Evolutionary conservation across 2,888 invertebrate genomes (phyloP).

Genomic region (Meloe dianella): DNA sequence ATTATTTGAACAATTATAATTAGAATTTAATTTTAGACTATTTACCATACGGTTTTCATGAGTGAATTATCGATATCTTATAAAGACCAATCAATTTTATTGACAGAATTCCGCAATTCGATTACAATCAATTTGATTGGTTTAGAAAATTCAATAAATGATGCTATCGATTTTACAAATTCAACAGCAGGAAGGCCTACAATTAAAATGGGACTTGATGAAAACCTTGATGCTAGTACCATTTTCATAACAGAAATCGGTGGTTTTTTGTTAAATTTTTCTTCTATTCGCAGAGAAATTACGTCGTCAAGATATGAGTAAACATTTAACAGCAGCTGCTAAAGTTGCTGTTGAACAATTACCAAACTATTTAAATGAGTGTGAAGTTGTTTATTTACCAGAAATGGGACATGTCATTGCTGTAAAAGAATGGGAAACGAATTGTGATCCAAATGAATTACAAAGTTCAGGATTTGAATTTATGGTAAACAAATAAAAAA

Average conservation of each 20-base stretch:
- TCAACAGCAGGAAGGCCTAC: conserved; percentile 69
- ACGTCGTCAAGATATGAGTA: conserved; percentile 72
- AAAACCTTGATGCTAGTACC: conserved; percentile 73
- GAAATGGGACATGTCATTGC: conserved; percentile 81
- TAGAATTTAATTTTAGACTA: conserved; percentile 63
- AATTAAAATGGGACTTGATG: conserved; percentile 77
- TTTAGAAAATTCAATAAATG: conserved; percentile 73
- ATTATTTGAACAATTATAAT: conserved; percentile 17
- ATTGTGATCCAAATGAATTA: conserved; percentile 64
- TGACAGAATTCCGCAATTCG: conserved; percentile 61
- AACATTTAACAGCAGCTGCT: conserved; percentile 75
- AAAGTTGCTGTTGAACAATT: conserved; percentile 71
- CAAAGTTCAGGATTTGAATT: conserved; percentile 73
- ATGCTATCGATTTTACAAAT: conserved; percentile 74
- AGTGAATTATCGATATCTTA: conserved; percentile 69
- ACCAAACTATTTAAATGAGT: conserved; percentile 70
- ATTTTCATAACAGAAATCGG: conserved; percentile 40
- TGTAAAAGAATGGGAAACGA: conserved; percentile 70
- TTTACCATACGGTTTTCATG: conserved; percentile 72
- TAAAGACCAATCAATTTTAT: conserved; percentile 60
- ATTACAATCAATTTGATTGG: conserved; percentile 63
- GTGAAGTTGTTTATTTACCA: conserved; percentile 73
- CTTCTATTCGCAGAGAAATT: conserved; percentile 71
- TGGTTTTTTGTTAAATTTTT: not conserved
- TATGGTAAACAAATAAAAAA: conserved; percentile 66